These are phyloP conservation scores for Apodemus agrarius DNA, from an alignment of 2,797 vertebrate genomes.

Conservation along the genomic window DNA sequence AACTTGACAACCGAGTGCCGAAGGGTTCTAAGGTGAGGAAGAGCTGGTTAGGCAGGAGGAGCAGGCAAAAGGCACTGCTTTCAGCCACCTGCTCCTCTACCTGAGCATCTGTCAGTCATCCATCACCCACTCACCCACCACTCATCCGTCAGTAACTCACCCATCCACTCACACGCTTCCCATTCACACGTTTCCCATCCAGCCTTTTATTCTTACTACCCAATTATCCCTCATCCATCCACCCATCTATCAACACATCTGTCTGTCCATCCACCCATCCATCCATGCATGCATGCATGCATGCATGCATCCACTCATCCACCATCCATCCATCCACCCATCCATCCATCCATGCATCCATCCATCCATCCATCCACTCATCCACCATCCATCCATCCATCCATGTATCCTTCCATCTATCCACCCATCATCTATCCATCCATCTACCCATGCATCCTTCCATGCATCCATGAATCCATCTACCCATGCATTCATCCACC, in stretches of 20 bases:
- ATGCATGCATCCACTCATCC: too few species aligned
- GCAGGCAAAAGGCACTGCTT: neutral
- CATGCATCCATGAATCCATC: too few species aligned
- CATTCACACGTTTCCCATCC: neutral
- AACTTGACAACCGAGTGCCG: neutral
- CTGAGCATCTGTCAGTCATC: neutral
- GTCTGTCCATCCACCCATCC: neutral
- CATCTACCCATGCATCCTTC: too few species aligned
- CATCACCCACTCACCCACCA: neutral
- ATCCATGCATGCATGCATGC: neutral
- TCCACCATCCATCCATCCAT: neutral
- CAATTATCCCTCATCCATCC: neutral
- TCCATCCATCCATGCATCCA: neutral
- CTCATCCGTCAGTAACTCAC: neutral
- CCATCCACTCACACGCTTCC: neutral
- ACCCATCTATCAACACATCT: neutral
- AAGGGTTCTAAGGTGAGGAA: neutral
- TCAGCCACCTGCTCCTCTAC: neutral
- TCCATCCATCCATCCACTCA: too few species aligned
- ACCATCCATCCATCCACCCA: too few species aligned
- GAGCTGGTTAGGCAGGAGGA: neutral
- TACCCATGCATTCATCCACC: neutral
- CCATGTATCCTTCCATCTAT: rapidly evolving
- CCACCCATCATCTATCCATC: neutral
- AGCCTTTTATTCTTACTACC: neutral